Evolutionary conservation across 37 sponge, comb jelly and placozoan genomes (phyloP), one percentile per base, ranked within the genome.

Genomic region (Axinella damicornis): DNA sequence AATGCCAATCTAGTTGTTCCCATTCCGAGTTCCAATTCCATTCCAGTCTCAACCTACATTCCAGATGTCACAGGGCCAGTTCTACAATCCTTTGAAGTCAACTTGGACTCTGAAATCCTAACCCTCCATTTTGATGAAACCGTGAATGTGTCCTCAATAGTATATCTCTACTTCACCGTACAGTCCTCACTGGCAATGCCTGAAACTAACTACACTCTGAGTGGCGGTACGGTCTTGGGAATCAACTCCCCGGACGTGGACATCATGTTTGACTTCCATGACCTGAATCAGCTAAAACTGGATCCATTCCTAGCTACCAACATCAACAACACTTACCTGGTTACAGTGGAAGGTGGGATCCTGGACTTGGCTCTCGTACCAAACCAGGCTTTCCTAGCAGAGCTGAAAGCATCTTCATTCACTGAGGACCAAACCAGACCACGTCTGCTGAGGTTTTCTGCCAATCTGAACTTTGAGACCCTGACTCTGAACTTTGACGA

Each of bases 401-500:
- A 57, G 33, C 79, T 68, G 6, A 20, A 34, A 22, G 87, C 59
- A 18, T 34, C 55, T 38, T 71, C n/a, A 6, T 91, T 67, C 32
- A 68, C 33, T 22, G 39, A 71, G 1, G 97, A 96, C 69, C 13
- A 31, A 25, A 91, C 90, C 27, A 68, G 61, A 14, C 94, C 97
- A 38, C 74, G 46, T 11, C 75, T 96, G 28, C 37, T 74, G 34
- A 27, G 60, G 0, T 86, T 94, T 41, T 69, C 77, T 0, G 79
- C 81, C 9, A 87, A 96, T 63, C 76, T 96, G 11, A 93, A 87
- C 40, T 13, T 36, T 12, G 90, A 81, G 52, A 76, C 68, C 38
- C 75, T 96, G 16, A 83, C 81, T n/a, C 73, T 96, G 57, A 88
- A 78, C 53, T 96, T 94, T 82, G 88, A 93, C 86, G 97, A 96